Evolutionary conservation across 2,797 vertebrate genomes (phyloP).

Genomic region (Pangasius larnaudii): DNA sequence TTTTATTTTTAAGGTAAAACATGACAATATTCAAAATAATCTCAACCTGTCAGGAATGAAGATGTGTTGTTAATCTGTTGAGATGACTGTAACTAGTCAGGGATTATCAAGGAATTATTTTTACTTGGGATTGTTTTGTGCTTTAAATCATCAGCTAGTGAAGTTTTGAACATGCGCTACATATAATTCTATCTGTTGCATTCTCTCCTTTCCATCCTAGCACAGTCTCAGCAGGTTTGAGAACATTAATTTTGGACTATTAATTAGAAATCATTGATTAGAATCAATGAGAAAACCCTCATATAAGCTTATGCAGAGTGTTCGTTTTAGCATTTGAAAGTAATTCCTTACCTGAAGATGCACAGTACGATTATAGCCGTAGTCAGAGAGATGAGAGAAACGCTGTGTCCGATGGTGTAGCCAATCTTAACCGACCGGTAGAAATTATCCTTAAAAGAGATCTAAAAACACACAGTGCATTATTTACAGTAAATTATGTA

Average conservation of each 20-base stretch:
- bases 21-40: neutral
- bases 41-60: neutral
- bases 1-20: neutral
- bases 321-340: neutral
- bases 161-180: neutral
- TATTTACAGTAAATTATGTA: neutral
- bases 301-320: neutral
- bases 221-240: neutral
- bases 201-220: neutral
- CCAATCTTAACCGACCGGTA: constrained; percentile 87
- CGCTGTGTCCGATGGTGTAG: constrained; percentile 91
- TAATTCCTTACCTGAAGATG: constrained; percentile 74
- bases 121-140: neutral
- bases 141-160: neutral
- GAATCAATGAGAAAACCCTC: neutral
- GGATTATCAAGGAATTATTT: neutral
- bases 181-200: neutral
- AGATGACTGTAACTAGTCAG: neutral
- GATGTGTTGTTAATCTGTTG: neutral
- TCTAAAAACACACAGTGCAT: constrained; percentile 13
- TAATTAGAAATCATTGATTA: neutral
- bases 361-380: constrained; percentile 83
- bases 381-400: constrained; percentile 87
- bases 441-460: constrained; percentile 76
- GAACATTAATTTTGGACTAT: neutral